Conservation (phyloP, 2,888 invertebrate species). For the Celastrina argiolus region DNA sequence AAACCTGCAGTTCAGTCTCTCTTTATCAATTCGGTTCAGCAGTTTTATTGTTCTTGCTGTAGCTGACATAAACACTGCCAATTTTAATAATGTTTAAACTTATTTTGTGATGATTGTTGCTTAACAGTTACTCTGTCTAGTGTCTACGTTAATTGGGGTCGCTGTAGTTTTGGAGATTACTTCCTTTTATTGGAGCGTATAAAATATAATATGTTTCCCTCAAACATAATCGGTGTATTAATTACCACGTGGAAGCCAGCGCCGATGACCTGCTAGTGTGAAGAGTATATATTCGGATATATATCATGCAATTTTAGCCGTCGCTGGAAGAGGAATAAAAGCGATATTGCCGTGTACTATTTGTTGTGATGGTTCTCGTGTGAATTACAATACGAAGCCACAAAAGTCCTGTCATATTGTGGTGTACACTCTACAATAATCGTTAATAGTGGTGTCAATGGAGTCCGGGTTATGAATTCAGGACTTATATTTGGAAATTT, state of each 20-base stretch:
- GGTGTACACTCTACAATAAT: slow-evolving; percentile 16
- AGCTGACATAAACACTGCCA: no score
- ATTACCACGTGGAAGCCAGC: slow-evolving; percentile 4
- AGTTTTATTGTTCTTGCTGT: no score
- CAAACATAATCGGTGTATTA: slow-evolving; percentile 17
- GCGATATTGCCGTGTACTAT: neutral
- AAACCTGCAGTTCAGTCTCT: no score
- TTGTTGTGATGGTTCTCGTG: neutral
- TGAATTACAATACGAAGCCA: neutral
- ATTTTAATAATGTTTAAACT: no score
- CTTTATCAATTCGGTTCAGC: no score
- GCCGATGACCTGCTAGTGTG: neutral
- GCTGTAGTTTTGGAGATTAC: neutral
- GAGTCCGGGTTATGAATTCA: neutral
- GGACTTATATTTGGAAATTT: neutral
- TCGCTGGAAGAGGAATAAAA: neutral
- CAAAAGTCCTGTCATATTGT: slow-evolving; percentile 15
- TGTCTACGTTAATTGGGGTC: neutral
- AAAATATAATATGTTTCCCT: neutral
- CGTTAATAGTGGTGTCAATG: neutral
- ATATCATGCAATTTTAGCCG: neutral
- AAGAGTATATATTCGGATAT: no score
- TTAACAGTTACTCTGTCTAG: no score
- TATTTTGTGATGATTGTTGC: no score
- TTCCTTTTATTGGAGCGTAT: slow-evolving; percentile 5